Conservation (phyloP, 64 coral and sea anemone genomes). For the Pocillopora damicornis region DNA sequence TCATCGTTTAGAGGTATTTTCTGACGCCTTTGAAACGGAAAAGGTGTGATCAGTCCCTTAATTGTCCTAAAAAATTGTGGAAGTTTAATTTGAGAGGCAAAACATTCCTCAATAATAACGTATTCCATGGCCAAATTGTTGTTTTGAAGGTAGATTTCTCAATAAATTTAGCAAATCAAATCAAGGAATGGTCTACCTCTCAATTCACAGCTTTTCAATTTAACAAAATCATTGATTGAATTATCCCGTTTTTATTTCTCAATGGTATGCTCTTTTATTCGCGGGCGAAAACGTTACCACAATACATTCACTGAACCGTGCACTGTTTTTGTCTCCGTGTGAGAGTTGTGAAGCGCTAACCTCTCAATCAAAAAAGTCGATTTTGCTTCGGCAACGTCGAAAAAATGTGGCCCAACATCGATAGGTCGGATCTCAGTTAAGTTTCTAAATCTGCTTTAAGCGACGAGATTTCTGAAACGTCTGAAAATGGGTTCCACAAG, state of each 20-base stretch:
- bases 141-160: not conserved
- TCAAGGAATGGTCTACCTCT: not conserved
- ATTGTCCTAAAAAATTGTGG: not conserved
- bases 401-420: conserved; percentile 35
- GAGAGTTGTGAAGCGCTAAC: not conserved
- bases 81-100: not conserved
- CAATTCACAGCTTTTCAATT: conserved; percentile 1
- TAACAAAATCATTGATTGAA: conserved; percentile 1
- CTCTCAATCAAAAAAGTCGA: not conserved
- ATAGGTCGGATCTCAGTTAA: not conserved
- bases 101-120: too few species aligned
- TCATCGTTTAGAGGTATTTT: not conserved
- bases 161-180: not conserved
- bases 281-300: not conserved
- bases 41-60: not conserved
- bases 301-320: conserved; percentile 5
- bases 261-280: not conserved
- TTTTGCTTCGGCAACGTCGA: conserved; percentile 14
- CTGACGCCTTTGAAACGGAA: not conserved
- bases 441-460: not conserved
- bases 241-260: not conserved
- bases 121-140: not conserved
- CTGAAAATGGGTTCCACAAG: not conserved
- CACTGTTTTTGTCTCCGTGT: not conserved
- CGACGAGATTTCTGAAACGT: not conserved